Evolutionary conservation across 2,113 vertebrate species (phyloP).

Genomic region (Lathamus discolor): DNA sequence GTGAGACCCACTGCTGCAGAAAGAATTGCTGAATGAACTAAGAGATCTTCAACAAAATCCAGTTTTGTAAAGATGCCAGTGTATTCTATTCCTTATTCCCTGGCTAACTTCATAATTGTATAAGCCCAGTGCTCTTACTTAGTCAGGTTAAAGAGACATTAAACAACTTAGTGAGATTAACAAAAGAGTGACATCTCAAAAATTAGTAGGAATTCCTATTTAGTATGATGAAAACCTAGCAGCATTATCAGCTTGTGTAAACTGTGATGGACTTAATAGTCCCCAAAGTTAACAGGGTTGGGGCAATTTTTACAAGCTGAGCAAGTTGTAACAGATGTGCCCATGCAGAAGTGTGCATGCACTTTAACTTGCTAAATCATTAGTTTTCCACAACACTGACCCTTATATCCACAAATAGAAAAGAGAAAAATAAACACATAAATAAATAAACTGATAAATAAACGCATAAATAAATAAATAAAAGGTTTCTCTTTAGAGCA

Average conservation of each 20-base stretch:
- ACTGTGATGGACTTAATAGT: neutral
- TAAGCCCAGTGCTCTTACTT: neutral
- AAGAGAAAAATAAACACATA: neutral
- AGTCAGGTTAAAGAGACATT: neutral
- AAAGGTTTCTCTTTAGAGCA: neutral
- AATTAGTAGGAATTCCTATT: neutral
- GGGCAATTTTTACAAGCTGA: neutral
- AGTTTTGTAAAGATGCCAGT: neutral
- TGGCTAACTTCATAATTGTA: neutral
- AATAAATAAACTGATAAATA: neutral
- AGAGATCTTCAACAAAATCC: neutral
- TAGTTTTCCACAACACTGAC: neutral
- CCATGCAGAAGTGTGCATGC: fast-evolving
- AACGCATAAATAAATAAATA: neutral
- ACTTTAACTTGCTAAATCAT: neutral
- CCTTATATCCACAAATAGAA: neutral
- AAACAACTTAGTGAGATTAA: neutral
- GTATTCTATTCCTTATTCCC: neutral
- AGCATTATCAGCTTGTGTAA: neutral
- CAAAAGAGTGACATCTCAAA: neutral
- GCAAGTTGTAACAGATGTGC: neutral
- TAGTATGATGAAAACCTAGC: neutral
- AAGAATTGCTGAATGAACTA: neutral
- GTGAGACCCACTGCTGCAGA: neutral
- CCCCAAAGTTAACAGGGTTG: neutral